These are phyloP conservation scores for Ernsta delagoae DNA, from an alignment of 2,888 invertebrate genomes.

Conservation along the genomic window DNA sequence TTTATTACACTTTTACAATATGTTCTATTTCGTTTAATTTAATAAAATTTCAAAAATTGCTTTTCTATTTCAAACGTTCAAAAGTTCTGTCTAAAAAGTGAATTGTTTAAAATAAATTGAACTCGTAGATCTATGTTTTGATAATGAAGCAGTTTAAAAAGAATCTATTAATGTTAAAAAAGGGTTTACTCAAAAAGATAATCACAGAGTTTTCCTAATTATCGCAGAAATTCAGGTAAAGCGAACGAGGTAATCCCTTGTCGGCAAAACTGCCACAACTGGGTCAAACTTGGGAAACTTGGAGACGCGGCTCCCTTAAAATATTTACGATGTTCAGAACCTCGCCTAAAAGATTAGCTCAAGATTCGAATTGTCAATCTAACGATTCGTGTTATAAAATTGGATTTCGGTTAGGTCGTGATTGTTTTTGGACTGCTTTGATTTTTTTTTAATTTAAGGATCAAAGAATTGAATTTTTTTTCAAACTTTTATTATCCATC, in stretches of 20 bases:
- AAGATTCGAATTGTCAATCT: neutral
- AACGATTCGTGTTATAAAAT: neutral
- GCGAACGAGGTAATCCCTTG: neutral
- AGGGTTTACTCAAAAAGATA: neutral
- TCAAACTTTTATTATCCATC: no score
- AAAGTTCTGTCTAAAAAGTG: no score
- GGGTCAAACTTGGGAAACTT: neutral
- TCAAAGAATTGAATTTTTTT: neutral
- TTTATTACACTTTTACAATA: no score
- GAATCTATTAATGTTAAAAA: neutral
- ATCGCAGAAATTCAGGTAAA: constrained; percentile 1
- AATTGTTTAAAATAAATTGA: no score
- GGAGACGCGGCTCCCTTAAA: neutral
- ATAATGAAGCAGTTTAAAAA: neutral
- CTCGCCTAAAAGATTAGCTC: neutral
- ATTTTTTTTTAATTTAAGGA: no score
- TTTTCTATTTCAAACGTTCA: no score
- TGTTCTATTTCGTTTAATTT: no score
- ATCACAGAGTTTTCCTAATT: constrained; percentile 1
- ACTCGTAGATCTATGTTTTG: no score
- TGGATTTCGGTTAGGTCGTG: neutral
- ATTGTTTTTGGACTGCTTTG: neutral
- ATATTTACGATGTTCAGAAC: neutral
- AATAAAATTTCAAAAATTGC: no score
- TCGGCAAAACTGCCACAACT: neutral